Base-by-base conservation (phyloP, 35 echinoderm and acorn worm species). In the Hemicentrotus pulcherrimus region DNA sequence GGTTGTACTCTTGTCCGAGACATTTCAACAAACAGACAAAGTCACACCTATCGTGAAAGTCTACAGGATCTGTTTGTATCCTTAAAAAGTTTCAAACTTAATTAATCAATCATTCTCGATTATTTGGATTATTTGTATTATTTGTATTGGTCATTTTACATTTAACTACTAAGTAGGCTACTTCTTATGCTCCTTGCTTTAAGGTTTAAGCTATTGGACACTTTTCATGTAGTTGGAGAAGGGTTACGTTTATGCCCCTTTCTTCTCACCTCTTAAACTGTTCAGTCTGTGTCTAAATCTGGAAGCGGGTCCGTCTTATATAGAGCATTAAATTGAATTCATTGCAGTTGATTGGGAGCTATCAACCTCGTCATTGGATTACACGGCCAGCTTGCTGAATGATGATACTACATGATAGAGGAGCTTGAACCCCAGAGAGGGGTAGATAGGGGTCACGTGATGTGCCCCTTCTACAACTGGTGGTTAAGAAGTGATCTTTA, bases 251-350 rank as follows among this genome's bases (percentile, higher is more conserved):
- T 28, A 78, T 78, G 65, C 65, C 22, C 61, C 65, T 28, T 55
- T 78, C 65, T 78, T n/a, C 28, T n/a, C 22, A 78, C 65, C 65
- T 22, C 65, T 78, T 78, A 6, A 7, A 28, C 4, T 28, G 19
- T 0, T 22, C 65, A 28, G 19, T 78, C 65, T 78, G 65, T 78
- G 28, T n/a, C 65, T 78, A 78, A 78, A 28, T 78, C 65, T 78
- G 65, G 65, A 78, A n/a, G 19, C 22, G 19, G 65, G 65, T 78
- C 65, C 65, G 65, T 78, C 19, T 78, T 78, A 78, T 78, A 78
- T 78, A 78, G 65, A 78, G 65, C 65, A 78, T 78, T 78, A 78
- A 78, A 78, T 78, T 78, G 22, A 78, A 78, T 78, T 78, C 65
- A 78, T 78, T 78, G 19, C 65, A 78, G 65, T n/a, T 78, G 65